Base-by-base conservation (phyloP, 1,140 invertebrate species). In the Hycleus cichorii region DNA sequence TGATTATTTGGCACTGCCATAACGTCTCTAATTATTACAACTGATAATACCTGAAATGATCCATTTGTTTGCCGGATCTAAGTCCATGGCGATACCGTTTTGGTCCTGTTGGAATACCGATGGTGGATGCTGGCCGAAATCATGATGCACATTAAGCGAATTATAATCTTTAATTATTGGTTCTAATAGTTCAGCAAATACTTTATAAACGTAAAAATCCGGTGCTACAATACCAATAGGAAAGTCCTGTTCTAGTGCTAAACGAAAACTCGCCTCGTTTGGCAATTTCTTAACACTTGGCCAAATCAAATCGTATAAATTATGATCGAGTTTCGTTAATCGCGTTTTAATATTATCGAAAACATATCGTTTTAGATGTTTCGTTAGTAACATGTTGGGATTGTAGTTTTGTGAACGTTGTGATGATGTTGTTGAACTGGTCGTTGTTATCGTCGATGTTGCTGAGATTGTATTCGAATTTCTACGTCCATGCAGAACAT, bases 121-220 rank as follows among this genome's bases (percentile, higher is more conserved):
- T 82, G 71, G 57, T 0, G 85, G 82, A 64, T 90, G 81, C 39
- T 77, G 70, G 1, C 78, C 76, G 3, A 88, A 73, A 9, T 87
- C 82, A 0, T 78, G 78, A 56, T 81, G 79, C 8, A 82, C 71
- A 47, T 83, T 83, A 9, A 89, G 77, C 59, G 85, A 85, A 63
- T 90, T 86, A 59, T 91, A 76, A 58, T 91, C 89, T 66, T 89
- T 85, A 7, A 92, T 83, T 2, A 91, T 74, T 0, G 90, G 90
- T 53, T 83, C 80, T 40, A 92, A 78, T 58, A 92, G 81, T 63
- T 91, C 87, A 24, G 77, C 71, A 72, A 92, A 93, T 1, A 91
- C 84, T 44, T 80, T 76, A 68, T 90, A 93, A n/a, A 84, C 81
- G 67, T 91, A 89, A 63, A 86, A 87, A 73, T 93, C 91, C 0